A percentile compares a stretch with the other conserved stretches of the same genome.
Evolutionary conservation across 2,888 invertebrate genomes (phyloP).

Genomic region (Rhingia rostrata): DNA sequence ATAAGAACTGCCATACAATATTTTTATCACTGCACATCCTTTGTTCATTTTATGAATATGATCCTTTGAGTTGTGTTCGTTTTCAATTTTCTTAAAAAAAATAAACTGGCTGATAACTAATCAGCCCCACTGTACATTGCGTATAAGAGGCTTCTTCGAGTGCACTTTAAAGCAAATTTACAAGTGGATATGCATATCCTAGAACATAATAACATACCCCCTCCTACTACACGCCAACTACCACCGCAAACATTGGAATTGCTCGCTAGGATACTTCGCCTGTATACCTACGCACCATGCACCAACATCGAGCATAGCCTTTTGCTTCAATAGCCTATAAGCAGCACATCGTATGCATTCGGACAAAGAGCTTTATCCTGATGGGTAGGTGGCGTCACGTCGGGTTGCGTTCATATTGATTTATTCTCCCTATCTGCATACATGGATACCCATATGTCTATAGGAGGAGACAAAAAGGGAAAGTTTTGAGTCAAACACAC

Average conservation of each 20-base stretch:
- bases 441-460: conserved; percentile 10
- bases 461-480: conserved; percentile 53
- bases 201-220: conserved; percentile 50
- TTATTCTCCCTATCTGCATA: conserved; percentile 42
- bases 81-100: neutral
- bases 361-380: conserved; percentile 37
- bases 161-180: conserved; percentile 48
- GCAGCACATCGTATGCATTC: conserved; percentile 17
- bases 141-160: conserved; percentile 6
- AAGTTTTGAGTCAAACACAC: conserved; percentile 46
- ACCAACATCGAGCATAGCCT: conserved; percentile 23
- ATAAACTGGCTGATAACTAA: conserved; percentile 6
- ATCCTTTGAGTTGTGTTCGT: too few species aligned
- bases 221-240: conserved; percentile 32
- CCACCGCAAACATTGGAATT: conserved; percentile 51
- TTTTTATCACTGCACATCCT: too few species aligned
- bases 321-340: conserved; percentile 34
- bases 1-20: too few species aligned
- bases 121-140: conserved; percentile 23
- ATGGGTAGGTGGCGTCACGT: conserved; percentile 30
- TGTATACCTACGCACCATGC: neutral
- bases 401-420: conserved; percentile 56
- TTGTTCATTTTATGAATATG: too few species aligned
- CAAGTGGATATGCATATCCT: conserved; percentile 50
- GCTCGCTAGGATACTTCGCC: conserved; percentile 20